Evolutionary conservation across 2,113 vertebrate genomes (phyloP).

Genomic region (Myiopsitta monachus): DNA sequence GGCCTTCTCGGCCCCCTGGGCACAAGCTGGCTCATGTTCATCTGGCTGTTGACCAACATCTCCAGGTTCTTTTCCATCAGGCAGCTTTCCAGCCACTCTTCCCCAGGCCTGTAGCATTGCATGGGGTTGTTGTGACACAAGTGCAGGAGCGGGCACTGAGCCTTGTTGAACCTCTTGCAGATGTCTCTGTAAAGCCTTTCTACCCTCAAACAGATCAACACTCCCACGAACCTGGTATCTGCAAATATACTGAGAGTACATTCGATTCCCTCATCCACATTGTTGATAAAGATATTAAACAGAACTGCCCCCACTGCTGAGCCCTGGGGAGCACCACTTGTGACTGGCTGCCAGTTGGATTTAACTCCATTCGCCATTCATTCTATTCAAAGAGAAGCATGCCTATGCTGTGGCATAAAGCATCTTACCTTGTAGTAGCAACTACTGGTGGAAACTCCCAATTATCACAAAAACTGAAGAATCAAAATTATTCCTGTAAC

Average conservation of each 20-base stretch:
- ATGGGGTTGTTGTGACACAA: neutral
- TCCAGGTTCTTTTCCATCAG: fast-evolving
- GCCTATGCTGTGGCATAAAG: neutral
- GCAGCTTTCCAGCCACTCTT: neutral
- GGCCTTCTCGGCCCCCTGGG: neutral
- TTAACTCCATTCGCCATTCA: neutral
- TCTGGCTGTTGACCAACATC: fast-evolving
- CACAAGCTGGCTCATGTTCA: neutral
- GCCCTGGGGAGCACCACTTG: neutral
- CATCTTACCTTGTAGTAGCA: neutral
- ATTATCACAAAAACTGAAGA: neutral
- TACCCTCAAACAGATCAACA: neutral
- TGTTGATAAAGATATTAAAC: neutral
- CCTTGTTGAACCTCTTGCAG: neutral
- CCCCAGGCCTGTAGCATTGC: neutral
- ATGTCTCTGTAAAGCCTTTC: neutral
- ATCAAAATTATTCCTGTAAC: neutral
- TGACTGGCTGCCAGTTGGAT: neutral
- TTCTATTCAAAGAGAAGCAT: neutral
- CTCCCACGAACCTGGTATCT: neutral
- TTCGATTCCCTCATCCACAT: neutral
- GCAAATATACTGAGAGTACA: neutral
- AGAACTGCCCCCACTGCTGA: neutral
- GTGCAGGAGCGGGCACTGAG: fast-evolving
- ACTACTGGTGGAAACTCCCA: neutral